Conservation (phyloP, 2,797 vertebrate species). For the Lepilemur septentrionalis region DNA sequence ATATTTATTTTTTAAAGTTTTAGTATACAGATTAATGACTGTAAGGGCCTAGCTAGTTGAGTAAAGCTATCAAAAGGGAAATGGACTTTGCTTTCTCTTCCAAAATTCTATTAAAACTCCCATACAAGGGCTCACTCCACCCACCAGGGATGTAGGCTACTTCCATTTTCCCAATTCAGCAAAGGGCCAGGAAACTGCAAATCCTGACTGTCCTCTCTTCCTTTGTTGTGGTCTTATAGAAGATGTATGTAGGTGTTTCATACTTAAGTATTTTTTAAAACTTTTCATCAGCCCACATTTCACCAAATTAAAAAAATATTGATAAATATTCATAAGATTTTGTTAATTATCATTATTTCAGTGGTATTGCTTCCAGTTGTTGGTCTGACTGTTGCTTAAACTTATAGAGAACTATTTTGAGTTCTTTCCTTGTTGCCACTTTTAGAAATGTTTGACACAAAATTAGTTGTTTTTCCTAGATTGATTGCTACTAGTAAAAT, state of each 20-base stretch:
- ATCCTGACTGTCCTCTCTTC: too few species aligned
- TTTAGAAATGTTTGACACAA: not conserved
- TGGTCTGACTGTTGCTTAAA: not conserved
- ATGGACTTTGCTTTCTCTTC: not conserved
- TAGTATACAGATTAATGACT: not conserved
- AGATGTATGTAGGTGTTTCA: not conserved
- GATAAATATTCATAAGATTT: not conserved
- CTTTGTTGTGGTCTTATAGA: not conserved
- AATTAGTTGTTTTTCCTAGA: not conserved
- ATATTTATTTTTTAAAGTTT: not conserved
- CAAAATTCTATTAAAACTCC: not conserved
- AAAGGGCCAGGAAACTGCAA: not conserved
- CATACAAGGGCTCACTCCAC: not conserved
- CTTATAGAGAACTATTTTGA: not conserved
- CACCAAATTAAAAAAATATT: not conserved
- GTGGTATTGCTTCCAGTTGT: not conserved
- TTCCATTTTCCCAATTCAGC: not conserved
- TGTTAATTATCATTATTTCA: not conserved
- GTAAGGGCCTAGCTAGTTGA: not conserved
- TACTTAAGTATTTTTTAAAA: not conserved
- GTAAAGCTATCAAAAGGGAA: not conserved
- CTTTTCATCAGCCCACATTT: not conserved
- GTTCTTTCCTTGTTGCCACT: not conserved
- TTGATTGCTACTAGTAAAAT: not conserved
- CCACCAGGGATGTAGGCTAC: too few species aligned